Base-by-base conservation (phyloP, 1,140 invertebrate species). In the Pomacea maculata region DNA sequence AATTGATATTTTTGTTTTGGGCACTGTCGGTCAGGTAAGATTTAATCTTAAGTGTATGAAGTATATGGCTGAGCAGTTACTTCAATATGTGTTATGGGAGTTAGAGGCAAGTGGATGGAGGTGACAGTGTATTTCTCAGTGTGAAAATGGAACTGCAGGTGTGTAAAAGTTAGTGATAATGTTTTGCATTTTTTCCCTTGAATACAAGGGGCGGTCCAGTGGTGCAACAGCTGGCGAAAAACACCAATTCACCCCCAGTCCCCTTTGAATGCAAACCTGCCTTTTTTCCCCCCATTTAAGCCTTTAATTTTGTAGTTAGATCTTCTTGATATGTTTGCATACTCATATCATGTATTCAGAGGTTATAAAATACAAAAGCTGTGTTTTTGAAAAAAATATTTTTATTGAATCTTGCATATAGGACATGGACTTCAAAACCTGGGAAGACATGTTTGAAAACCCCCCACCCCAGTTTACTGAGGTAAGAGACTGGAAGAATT, bases 1-100 rank as follows among this genome's bases (percentile, higher is more conserved):
- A 34, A 97, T 99, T 87, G 98, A 99, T 90, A 96, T 97, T 91
- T 98, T 95, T 91, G 97, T 99, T 12, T 95, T 95, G 87, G 97
- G 96, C 76, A 96, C 96, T 34, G 93, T 98, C 45, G 97, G 97
- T 91, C 93, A 94, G 83, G 91, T 90, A 75, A 81, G 84, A 52
- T 15, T 34, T 29, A 73, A 29, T 17, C 55, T 21, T 7, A n/a
- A 25, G 71, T 52, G 45, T 12, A 21, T 29, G 71, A 12, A 52
- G 71, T 29, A 29, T 52, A 21, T 75, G 73, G 52, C 34, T 75
- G 54, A 54, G 45, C 52, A 15, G 17, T 71, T 17, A 4, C 0
- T 25, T 25, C 25, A 25, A 25, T 19, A 25, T 71, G 71, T 73
- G 64, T 65, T 71, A 34, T 71, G 68, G n/a, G 68, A 29, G 68